Evolutionary conservation across 2,888 invertebrate species (phyloP).

Genomic region (Uropetala carovei): DNA sequence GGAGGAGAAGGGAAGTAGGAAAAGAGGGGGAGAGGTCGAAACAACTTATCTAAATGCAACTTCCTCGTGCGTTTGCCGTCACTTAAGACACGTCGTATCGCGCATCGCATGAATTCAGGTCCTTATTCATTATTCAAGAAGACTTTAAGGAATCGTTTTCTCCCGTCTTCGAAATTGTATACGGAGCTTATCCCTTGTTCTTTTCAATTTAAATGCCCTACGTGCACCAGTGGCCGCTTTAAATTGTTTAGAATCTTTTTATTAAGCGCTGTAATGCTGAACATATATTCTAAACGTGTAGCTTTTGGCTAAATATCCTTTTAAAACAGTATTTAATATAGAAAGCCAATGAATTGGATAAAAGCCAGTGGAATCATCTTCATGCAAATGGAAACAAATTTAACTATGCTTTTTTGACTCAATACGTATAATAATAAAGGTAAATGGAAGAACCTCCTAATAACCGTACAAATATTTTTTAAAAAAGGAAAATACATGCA

Average conservation of each 20-base stretch:
- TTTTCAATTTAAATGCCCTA: slow-evolving; percentile 15
- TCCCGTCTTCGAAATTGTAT: neutral
- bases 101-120: slow-evolving; percentile 28
- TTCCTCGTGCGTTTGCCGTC: slow-evolving; percentile 22
- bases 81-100: slow-evolving; percentile 13
- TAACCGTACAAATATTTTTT: no score
- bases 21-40: neutral
- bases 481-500: no score
- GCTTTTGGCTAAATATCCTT: no score
- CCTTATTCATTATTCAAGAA: slow-evolving; percentile 14
- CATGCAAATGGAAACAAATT: no score
- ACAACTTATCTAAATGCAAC: slow-evolving; percentile 30
- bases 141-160: slow-evolving; percentile 32
- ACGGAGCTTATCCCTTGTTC: neutral
- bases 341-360: no score
- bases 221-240: neutral
- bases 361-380: no score
- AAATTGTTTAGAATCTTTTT: neutral
- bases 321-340: no score
- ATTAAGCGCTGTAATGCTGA: no score
- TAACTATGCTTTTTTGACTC: no score
- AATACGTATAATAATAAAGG: no score
- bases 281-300: no score
- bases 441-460: no score
- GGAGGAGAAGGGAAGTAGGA: slow-evolving; percentile 1